Evolutionary conservation across 2,888 invertebrate genomes (phyloP).

Genomic region (Margaritifera margaritifera): DNA sequence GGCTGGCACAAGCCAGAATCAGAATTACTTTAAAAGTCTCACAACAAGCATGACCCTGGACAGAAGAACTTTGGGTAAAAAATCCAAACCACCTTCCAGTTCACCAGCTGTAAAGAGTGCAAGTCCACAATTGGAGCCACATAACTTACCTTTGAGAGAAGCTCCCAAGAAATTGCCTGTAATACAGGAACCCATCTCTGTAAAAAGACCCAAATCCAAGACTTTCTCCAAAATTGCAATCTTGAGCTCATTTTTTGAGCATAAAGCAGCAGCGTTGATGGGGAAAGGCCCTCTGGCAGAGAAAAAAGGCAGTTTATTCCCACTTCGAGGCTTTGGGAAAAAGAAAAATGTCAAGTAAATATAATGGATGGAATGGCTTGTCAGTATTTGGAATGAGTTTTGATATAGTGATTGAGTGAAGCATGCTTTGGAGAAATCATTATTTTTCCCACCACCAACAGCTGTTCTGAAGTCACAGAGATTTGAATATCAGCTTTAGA

Average conservation of each 20-base stretch:
- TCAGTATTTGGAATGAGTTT: too few relatives aligned
- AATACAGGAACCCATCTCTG: conserved; percentile 21
- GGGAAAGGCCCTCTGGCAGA: conserved; percentile 25
- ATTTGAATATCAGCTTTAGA: too few relatives aligned
- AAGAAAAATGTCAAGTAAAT: conserved; percentile 26
- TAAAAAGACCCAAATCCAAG: conserved; percentile 26
- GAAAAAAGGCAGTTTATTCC: conserved; percentile 27
- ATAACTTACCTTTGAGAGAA: conserved; percentile 21
- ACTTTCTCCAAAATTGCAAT: conserved; percentile 63
- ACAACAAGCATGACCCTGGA: conserved; percentile 63
- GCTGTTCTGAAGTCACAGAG: too few relatives aligned
- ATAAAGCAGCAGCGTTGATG: conserved; percentile 52
- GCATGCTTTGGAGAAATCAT: too few relatives aligned
- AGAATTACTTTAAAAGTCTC: conserved; percentile 55
- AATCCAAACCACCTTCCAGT: conserved; percentile 7
- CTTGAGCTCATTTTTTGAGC: conserved; percentile 65
- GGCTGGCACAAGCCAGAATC: conserved; percentile 11
- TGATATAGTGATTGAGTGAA: too few relatives aligned
- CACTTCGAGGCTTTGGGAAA: conserved; percentile 29
- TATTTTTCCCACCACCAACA: too few relatives aligned
- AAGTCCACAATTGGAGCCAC: conserved; percentile 31
- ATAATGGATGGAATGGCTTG: conserved; percentile 1
- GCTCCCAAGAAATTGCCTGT: conserved; percentile 26
- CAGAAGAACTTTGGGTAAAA: conserved; percentile 30
- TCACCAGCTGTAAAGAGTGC: conserved; percentile 17